Evolutionary conservation across 2,888 invertebrate species (phyloP), one percentile per base, ranked within the genome.

Genomic region (Drosophila neonasuta): DNA sequence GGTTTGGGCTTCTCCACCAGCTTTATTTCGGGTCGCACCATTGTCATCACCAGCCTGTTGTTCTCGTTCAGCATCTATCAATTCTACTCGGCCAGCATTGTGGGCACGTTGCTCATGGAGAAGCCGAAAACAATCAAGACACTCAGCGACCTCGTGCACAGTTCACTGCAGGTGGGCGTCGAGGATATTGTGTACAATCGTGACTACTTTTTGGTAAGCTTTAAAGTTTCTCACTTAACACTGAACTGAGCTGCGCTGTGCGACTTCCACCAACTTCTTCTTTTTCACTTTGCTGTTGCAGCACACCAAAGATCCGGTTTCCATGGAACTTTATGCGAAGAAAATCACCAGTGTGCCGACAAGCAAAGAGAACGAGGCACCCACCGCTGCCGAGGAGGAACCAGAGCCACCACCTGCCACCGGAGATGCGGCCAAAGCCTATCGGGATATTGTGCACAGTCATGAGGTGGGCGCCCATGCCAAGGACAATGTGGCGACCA

Each of bases 31-130:
- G 91, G 93, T 2, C 92, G 93, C 64, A 89, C 93, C 45, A 89
- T 93, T 24, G 90, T 92, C 3, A 91, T 93, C 55, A 91, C 92
- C 1, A 92, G 92, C 1, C 91, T 93, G 48, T 55, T 94, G 1
- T 94, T 93, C 86, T 91, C 93, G 0, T 91, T 94, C 68, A 91
- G 93, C 15, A 89, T 94, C 46, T 94, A 94, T 87, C 94, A 94
- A 83, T 95, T 94, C 88, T 95, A 95, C 88, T 94, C 94, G 45
- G 95, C 94, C 1, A 93, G 93, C 50, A 93, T 95, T 50, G 94
- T 95, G 1, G 94, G 95, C 0, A 93, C 93, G 0, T 86, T 94
- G 61, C 89, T 95, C 36, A 92, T 93, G 86, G 93, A 93, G 60
- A 92, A 93, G 11, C 93, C 94, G 0, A 93, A 92, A 75, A 93